Evolutionary conservation across 2,113 vertebrate species (phyloP).

Genomic region (Takifugu bimaculatus): DNA sequence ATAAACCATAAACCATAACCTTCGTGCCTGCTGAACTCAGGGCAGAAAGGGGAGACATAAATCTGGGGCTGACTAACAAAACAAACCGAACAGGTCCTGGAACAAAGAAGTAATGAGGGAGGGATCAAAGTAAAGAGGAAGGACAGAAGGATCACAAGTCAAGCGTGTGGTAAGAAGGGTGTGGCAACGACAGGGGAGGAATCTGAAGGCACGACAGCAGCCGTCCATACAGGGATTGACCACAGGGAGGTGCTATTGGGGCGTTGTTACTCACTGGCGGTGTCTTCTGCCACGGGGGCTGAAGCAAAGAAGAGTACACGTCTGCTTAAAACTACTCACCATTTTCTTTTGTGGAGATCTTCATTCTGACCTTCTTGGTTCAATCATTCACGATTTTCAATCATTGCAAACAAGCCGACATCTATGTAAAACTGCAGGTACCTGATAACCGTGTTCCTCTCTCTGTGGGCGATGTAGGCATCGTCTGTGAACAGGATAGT

Average conservation of each 20-base stretch:
- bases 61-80: slow-evolving; percentile 31
- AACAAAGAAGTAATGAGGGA: slow-evolving; percentile 8
- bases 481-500: slow-evolving; percentile 91
- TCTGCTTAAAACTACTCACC: slow-evolving; percentile 31
- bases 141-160: slow-evolving; percentile 26
- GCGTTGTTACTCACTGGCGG: slow-evolving; percentile 66
- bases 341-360: not conserved
- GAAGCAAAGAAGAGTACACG: slow-evolving; percentile 61
- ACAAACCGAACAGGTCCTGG: slow-evolving; percentile 27
- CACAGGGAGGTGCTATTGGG: slow-evolving; percentile 50
- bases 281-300: slow-evolving; percentile 63
- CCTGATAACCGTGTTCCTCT: slow-evolving; percentile 84
- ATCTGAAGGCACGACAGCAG: slow-evolving; percentile 22
- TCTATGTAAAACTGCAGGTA: slow-evolving; percentile 42
- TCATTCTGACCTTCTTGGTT: not conserved
- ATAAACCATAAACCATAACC: not conserved
- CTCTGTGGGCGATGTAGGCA: slow-evolving; percentile 74
- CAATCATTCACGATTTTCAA: not conserved
- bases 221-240: slow-evolving; percentile 43
- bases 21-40: not conserved
- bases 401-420: not conserved
- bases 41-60: slow-evolving; percentile 3
- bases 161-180: slow-evolving; percentile 11
- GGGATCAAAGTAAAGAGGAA: not conserved
- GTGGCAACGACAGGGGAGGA: slow-evolving; percentile 21